Evolutionary conservation across 2,113 vertebrate genomes (phyloP).

Genomic region (Hippocampus zosterae): DNA sequence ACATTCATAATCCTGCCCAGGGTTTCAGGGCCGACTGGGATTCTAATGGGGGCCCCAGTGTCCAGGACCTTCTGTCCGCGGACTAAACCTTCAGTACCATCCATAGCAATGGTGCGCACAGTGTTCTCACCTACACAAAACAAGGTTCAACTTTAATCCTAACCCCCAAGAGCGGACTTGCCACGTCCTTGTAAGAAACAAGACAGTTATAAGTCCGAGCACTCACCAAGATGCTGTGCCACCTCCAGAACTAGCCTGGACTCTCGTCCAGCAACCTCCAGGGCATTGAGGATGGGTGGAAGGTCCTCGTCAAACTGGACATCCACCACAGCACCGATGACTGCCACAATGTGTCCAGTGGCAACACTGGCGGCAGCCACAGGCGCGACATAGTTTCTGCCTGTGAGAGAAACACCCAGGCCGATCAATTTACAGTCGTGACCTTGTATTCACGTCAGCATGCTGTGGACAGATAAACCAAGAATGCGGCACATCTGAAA

Average conservation of each 20-base stretch:
- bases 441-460: constrained; percentile 12
- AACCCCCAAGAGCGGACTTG: too few relatives aligned
- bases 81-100: constrained; percentile 93
- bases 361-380: constrained; percentile 71
- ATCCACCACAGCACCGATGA: constrained; percentile 96
- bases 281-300: constrained; percentile 92
- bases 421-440: not conserved
- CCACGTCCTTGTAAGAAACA: not conserved
- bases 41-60: constrained; percentile 91
- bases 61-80: constrained; percentile 94
- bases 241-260: constrained; percentile 92
- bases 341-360: constrained; percentile 87
- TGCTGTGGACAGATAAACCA: not conserved
- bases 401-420: constrained; percentile 55
- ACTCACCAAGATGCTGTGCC: constrained; percentile 92
- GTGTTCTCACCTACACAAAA: constrained; percentile 85
- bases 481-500: not conserved
- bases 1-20: constrained; percentile 98
- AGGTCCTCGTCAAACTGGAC: constrained; percentile 96
- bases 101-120: constrained; percentile 97
- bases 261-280: constrained; percentile 88
- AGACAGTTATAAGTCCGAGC: not conserved
- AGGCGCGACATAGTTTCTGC: constrained; percentile 84
- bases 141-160: not conserved
- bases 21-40: constrained; percentile 94